These are phyloP conservation scores for Glyptemys insculpta DNA, from an alignment of 2,797 vertebrate species.

Conservation along the genomic window DNA sequence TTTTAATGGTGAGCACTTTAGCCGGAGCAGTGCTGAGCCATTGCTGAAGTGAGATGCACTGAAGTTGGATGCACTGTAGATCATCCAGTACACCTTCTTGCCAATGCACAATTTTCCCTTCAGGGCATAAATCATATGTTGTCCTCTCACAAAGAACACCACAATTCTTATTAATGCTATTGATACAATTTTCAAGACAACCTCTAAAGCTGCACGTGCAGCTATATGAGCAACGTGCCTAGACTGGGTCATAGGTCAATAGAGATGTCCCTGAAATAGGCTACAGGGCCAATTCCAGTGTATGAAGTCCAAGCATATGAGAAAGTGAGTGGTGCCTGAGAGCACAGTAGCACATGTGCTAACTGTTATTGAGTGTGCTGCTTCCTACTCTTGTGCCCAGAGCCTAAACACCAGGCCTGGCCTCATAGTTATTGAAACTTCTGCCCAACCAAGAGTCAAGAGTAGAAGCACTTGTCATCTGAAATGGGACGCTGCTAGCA, in stretches of 20 bases:
- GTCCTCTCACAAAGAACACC: neutral
- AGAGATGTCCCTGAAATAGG: neutral
- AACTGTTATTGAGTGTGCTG: neutral
- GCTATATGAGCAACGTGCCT: neutral
- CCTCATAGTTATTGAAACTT: neutral
- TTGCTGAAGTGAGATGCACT: neutral
- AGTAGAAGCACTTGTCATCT: accelerated
- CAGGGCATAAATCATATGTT: neutral
- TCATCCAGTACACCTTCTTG: neutral
- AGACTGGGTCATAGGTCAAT: accelerated
- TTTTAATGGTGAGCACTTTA: neutral
- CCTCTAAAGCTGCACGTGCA: neutral
- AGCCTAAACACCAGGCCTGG: neutral
- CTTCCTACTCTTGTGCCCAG: neutral
- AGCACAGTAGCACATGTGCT: neutral
- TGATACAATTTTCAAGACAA: neutral
- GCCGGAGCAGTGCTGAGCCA: neutral
- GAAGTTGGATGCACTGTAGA: neutral
- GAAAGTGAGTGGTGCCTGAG: neutral
- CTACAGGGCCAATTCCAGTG: neutral
- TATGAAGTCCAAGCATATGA: neutral
- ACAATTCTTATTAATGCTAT: neutral
- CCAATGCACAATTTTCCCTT: neutral
- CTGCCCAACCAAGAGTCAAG: neutral
- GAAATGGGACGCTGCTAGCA: neutral